A percentile compares a stretch with the other conserved stretches of the same genome.
Conservation (phyloP, 2,888 invertebrate genomes). For the Conomelus anceps region DNA sequence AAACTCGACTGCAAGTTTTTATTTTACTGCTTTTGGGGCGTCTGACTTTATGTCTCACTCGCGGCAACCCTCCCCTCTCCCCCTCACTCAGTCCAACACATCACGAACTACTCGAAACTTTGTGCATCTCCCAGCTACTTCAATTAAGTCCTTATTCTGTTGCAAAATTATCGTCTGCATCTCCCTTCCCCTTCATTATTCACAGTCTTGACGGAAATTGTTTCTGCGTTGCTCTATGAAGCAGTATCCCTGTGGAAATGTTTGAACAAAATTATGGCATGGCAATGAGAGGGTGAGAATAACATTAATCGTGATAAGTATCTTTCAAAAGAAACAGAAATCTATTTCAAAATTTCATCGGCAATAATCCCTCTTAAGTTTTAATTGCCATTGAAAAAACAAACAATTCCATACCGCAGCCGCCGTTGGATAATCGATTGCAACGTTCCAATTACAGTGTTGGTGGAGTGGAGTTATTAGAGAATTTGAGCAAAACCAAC, state of each 20-base stretch:
- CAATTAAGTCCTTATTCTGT: neutral
- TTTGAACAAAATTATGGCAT: neutral
- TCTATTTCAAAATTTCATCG: neutral
- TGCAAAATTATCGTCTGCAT: neutral
- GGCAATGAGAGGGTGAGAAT: neutral
- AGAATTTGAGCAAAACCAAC: no score
- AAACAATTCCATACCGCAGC: no score
- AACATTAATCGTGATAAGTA: neutral
- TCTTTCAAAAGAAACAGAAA: no score
- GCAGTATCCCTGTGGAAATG: neutral
- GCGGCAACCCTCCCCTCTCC: conserved; percentile 18
- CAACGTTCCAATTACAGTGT: no score
- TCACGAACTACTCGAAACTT: conserved; percentile 2
- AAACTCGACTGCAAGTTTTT: neutral
- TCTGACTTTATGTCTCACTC: neutral
- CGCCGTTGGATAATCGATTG: no score
- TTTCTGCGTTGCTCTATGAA: neutral
- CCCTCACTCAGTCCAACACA: conserved; percentile 2
- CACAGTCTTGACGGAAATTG: neutral
- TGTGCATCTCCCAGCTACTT: neutral
- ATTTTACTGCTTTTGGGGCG: neutral
- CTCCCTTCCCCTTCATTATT: neutral
- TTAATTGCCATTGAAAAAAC: no score
- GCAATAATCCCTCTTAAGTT: no score
- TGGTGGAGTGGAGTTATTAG: no score